Evolutionary conservation across 2,888 invertebrate species (phyloP).

Genomic region (Pycnomerus fuliginosus): DNA sequence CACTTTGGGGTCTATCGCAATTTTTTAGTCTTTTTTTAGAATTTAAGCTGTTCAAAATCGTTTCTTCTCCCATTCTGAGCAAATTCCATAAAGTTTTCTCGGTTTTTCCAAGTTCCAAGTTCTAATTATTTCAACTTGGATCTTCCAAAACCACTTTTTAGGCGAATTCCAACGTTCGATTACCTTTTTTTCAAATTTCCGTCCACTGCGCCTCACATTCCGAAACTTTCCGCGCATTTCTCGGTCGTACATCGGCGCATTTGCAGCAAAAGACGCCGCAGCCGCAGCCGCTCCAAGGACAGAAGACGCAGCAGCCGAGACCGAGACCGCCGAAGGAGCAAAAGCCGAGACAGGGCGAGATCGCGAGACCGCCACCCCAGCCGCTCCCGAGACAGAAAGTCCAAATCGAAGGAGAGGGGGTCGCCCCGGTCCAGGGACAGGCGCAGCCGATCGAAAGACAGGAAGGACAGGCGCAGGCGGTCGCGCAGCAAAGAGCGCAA

Average conservation of each 20-base stretch:
- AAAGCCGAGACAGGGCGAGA: slow-evolving; percentile 49
- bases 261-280: slow-evolving; percentile 24
- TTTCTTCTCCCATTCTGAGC: no score
- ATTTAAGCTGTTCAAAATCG: no score
- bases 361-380: slow-evolving; percentile 52
- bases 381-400: slow-evolving; percentile 28
- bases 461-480: slow-evolving; percentile 27
- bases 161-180: no score
- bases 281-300: slow-evolving; percentile 51
- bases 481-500: slow-evolving; percentile 22
- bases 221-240: no score
- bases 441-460: slow-evolving; percentile 33
- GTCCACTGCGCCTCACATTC: no score
- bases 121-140: no score
- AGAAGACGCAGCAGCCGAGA: slow-evolving; percentile 45
- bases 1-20: no score
- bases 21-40: no score
- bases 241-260: slow-evolving; percentile 28
- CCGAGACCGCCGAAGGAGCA: slow-evolving; percentile 34
- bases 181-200: no score
- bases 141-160: no score
- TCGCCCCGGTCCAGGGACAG: slow-evolving; percentile 41
- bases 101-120: no score
- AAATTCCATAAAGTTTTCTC: no score
- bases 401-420: slow-evolving; percentile 28